Percentiles rank a stretch among this genome's conserved stretches.
phyloP scores from a whole-genome alignment of 2,888 invertebrate genomes.

The Zygaena filipendulae region DNA sequence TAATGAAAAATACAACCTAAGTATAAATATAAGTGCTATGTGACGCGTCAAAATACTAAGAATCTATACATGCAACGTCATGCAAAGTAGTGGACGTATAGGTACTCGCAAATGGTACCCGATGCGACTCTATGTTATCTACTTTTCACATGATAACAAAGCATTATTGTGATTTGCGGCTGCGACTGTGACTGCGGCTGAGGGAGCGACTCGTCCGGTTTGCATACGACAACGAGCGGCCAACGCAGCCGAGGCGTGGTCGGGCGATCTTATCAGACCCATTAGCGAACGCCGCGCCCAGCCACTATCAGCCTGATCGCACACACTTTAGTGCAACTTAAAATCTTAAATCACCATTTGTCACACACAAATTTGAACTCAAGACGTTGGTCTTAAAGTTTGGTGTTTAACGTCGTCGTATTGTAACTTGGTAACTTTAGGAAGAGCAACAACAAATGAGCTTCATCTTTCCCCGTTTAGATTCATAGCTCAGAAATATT shows the following conservation, averaged over 20 bases:
- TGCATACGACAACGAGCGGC: constrained; percentile 16
- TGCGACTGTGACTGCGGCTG: constrained; percentile 8
- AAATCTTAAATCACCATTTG: constrained; percentile 28
- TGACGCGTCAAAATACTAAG: no score
- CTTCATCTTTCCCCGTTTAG: constrained; percentile 32
- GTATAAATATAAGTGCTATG: no score
- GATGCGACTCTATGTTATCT: neutral
- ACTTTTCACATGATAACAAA: neutral
- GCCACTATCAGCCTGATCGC: constrained; percentile 50
- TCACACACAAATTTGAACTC: constrained; percentile 18
- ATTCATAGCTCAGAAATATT: constrained; percentile 33
- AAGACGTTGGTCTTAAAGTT: constrained; percentile 16
- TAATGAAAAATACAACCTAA: no score
- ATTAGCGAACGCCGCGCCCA: constrained; percentile 59
- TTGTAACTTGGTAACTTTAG: neutral
- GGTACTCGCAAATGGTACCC: no score
- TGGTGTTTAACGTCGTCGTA: no score
- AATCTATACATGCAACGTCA: no score
- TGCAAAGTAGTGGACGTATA: no score
- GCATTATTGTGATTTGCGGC: constrained; percentile 2
- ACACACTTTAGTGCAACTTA: constrained; percentile 26
- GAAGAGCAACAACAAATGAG: constrained; percentile 8
- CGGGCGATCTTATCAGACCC: constrained; percentile 56
- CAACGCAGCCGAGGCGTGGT: constrained; percentile 49
- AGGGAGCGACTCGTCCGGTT: constrained; percentile 14